Base-by-base conservation (phyloP, 2,888 invertebrate genomes). In the Tenthredo mesomela region DNA sequence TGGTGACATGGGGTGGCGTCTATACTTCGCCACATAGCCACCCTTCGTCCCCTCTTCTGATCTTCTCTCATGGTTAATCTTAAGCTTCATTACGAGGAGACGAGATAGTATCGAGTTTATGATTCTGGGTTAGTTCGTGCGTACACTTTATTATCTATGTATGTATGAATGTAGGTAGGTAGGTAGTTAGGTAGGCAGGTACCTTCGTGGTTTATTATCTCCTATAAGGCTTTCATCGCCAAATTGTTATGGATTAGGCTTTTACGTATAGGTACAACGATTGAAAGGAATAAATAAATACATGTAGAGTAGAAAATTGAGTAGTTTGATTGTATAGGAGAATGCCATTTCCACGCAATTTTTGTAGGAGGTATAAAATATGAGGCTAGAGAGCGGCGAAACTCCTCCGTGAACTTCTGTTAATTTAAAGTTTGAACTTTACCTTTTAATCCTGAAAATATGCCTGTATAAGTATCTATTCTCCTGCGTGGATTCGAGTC, bases 31-130 rank as follows among this genome's bases (percentile, higher is more conserved):
- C 29, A 47, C 15, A 47, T 47, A 33, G 29, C 29, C 9, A 77
- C 47, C 50, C 47, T 25, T 40, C 40, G 50, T 12, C 12, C 33
- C 61, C 58, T n/a, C 78, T 80, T 67, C 50, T 25, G 80, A 82
- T 85, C 78, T 80, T 71, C 80, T 33, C 84, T 70, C 47, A 47
- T 71, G 84, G 37, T 85, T 82, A 71, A 82, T 70, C 80, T 70
- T 70, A 54, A 58, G 84, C 78, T 82, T 85, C 77, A 82, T 85
- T 82, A 85, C 82, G 25, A 47, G 80, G 80, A 61, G 80, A 21
- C 65, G 43, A 67, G 47, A 78, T 50, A 40, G 47, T 15, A 50
- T 78, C 47, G 37, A 61, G 84, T 84, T 65, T 43, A 58, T 61
- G 40, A 80, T 80, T 21, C 61, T 18, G 80, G 21, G n/a, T 21